Base-by-base conservation (phyloP, 1,140 invertebrate genomes). In the Halesus radiatus region DNA sequence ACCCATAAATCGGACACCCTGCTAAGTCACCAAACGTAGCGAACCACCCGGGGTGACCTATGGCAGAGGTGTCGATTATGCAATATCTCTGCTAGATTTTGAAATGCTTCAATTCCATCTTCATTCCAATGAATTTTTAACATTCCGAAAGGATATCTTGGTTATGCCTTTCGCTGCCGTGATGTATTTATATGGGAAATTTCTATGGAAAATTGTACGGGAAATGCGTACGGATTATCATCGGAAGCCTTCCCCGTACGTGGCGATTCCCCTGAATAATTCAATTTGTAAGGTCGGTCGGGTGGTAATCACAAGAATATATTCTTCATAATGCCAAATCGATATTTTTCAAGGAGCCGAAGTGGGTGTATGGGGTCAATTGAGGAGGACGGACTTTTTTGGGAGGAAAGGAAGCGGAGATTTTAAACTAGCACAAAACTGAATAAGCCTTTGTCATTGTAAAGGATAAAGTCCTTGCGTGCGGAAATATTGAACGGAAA, bases 281-380 rank as follows among this genome's bases (percentile, higher is more conserved):
- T 66, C 62, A 66, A 66, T 66, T 66, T 66, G 62, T 66, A 16
- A 16, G 62, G 62, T 29, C 62, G 62, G 62, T 29, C 32, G 22
- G 23, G 23, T 13, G 62, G 13, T 66, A 26, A 66, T 66, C 23
- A n/a, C 10, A 3, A 32, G 62, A 66, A 66, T 66, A 66, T 66
- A 29, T 22, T 66, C 32, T 66, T 66, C 26, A 66, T 66, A 66
- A 32, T 29, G 29, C 62, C 4, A 66, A 66, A 66, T 66, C 62
- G 26, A 66, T 66, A 66, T 66, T 66, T 66, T 66, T 66, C 22
- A 66, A 66, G 23, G 26, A 29, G 22, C 62, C 26, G 3, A 32
- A 66, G 60, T 29, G 60, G 60, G 20, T 29, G 60, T 23, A 13
- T 64, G 15, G 22, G 62, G 62, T 66, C 62, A 66, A 29, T 66